Base-by-base conservation (phyloP, 1,140 invertebrate species). In the Neuroterus valhalla region DNA sequence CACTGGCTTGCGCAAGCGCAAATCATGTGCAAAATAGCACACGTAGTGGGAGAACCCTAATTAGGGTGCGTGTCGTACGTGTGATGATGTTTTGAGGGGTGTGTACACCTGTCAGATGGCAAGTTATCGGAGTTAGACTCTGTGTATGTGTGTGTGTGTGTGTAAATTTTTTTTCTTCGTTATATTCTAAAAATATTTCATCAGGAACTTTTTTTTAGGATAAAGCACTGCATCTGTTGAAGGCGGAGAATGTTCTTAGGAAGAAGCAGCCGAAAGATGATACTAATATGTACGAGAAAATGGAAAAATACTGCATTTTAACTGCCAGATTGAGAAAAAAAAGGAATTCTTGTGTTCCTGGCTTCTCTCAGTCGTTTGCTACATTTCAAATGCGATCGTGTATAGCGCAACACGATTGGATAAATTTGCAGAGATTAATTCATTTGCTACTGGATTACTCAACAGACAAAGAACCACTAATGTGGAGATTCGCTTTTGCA, bases 401-500 rank as follows among this genome's bases (percentile, higher is more conserved):
- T 62, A n/a, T 75, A 52, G 69, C 72, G 72, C 75, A 45, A 62
- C 79, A 81, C 43, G 74, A 81, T 70, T 81, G 79, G 79, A 12
- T 52, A 45, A 72, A 70, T 67, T 31, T 78, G 12, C 79, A 81
- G 52, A 70, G 71, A 68, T 62, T 78, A 23, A 76, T 81, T 75
- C 70, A 71, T 19, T 19, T 78, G 11, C 46, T 81, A 43, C 23
- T 81, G 38, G 42, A 78, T 43, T 10, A 72, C 21, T 50, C 42
- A 10, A 67, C n/a, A 50, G 68, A 78, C 12, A 76, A 67, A 66
- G 71, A 81, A 17, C 23, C 66, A 66, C 31, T 80, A 44, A 43
- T 82, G 17, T 82, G 80, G 80, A 77, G 76, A 67, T 82, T 80
- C 66, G 55, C 68, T 31, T 73, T 82, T 23, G 73, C 23, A 19